Evolutionary conservation across 2,113 vertebrate species (phyloP).

Genomic region (Pseudopodoces humilis): DNA sequence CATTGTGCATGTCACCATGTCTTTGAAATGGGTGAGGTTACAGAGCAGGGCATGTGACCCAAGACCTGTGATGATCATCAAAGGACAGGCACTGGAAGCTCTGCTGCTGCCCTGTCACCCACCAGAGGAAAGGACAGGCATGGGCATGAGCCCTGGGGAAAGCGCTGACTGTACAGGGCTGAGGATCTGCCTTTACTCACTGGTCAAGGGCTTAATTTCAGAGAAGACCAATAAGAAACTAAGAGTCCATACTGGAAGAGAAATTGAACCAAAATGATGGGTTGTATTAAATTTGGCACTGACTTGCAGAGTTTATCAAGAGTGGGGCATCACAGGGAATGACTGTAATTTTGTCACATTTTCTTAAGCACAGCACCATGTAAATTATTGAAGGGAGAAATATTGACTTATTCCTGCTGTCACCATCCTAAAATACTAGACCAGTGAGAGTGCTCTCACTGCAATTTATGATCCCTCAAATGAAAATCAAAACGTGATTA

Average conservation of each 20-base stretch:
- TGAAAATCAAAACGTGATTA: background rate
- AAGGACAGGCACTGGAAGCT: background rate
- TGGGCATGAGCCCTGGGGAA: fast-evolving
- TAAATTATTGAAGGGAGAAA: background rate
- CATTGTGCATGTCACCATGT: fast-evolving
- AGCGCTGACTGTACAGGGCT: background rate
- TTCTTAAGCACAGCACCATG: background rate
- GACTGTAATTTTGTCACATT: background rate
- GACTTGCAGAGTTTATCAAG: background rate
- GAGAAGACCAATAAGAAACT: background rate
- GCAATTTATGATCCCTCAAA: background rate
- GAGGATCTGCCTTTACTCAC: background rate
- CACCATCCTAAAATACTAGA: background rate
- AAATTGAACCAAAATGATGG: background rate
- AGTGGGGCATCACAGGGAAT: fast-evolving
- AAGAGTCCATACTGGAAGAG: background rate
- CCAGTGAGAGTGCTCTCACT: background rate
- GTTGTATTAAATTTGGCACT: background rate
- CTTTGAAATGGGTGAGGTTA: background rate
- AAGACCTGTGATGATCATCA: background rate
- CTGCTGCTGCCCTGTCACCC: background rate
- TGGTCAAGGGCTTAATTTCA: background rate
- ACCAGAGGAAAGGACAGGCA: background rate
- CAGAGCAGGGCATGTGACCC: fast-evolving
- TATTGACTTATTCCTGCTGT: background rate